phyloP scores from a whole-genome alignment of 1,140 invertebrate species.

The Steinernema feltiae region DNA sequence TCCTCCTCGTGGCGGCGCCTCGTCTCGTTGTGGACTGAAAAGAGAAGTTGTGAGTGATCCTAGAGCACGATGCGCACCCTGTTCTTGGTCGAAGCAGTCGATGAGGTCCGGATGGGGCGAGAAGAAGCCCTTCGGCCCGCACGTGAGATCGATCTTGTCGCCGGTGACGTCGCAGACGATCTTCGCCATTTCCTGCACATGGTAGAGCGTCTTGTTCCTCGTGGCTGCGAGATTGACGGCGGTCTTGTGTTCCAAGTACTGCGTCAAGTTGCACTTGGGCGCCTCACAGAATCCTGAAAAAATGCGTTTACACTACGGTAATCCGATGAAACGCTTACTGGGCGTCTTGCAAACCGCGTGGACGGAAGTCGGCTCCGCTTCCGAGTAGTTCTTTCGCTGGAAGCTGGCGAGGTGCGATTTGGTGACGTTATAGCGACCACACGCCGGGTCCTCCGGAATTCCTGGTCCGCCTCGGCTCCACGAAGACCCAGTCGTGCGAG shows the following conservation, averaged over 20 bases:
- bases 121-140: neutral
- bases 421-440: no score
- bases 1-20: neutral
- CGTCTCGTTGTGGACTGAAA: neutral
- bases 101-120: neutral
- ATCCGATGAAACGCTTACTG: neutral
- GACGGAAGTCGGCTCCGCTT: no score
- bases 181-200: neutral
- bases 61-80: neutral
- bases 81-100: neutral
- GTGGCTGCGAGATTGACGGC: neutral
- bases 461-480: no score
- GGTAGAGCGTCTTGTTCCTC: neutral
- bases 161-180: neutral
- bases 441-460: no score
- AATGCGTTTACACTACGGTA: neutral
- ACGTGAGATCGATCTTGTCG: neutral
- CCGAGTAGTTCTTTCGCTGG: no score
- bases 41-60: neutral
- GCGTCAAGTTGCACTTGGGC: neutral
- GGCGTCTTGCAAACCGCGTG: neutral
- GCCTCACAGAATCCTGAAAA: neutral
- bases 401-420: no score
- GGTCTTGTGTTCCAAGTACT: neutral
- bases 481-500: no score